Conservation (phyloP, 2,888 invertebrate genomes). For the Bimastos eiseni region DNA sequence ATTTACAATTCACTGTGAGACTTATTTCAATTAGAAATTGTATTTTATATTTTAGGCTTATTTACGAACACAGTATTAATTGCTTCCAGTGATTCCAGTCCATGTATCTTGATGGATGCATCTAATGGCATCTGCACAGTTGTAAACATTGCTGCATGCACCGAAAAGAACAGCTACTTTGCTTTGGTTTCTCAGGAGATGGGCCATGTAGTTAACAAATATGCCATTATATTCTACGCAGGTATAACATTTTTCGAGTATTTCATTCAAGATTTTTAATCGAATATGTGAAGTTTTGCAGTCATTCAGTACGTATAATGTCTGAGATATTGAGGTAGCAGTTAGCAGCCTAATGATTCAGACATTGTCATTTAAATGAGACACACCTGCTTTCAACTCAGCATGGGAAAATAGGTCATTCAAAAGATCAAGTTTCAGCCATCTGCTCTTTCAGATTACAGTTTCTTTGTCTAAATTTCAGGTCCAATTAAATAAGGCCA, state of each 20-base stretch:
- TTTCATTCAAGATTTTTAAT: neutral
- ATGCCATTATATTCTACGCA: slow-evolving; percentile 13
- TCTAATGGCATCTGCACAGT: neutral
- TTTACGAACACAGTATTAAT: slow-evolving; percentile 2
- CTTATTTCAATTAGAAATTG: neutral
- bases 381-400: too few relatives aligned
- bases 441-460: too few relatives aligned
- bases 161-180: neutral
- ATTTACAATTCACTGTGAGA: neutral
- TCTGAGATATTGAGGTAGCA: too few relatives aligned
- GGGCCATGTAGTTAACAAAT: neutral
- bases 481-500: too few relatives aligned
- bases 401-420: too few relatives aligned
- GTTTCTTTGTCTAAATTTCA: too few relatives aligned
- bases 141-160: neutral
- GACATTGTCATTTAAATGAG: too few relatives aligned
- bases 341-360: too few relatives aligned
- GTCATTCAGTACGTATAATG: too few relatives aligned
- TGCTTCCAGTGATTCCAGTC: neutral
- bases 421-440: too few relatives aligned
- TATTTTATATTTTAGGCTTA: slow-evolving; percentile 1
- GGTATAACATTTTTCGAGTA: neutral
- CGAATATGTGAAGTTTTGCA: neutral
- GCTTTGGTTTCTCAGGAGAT: neutral
- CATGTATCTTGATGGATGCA: neutral